These are phyloP conservation scores for Gasterosteus nipponicus DNA, from an alignment of 2,113 vertebrate genomes.

Conservation along the genomic window DNA sequence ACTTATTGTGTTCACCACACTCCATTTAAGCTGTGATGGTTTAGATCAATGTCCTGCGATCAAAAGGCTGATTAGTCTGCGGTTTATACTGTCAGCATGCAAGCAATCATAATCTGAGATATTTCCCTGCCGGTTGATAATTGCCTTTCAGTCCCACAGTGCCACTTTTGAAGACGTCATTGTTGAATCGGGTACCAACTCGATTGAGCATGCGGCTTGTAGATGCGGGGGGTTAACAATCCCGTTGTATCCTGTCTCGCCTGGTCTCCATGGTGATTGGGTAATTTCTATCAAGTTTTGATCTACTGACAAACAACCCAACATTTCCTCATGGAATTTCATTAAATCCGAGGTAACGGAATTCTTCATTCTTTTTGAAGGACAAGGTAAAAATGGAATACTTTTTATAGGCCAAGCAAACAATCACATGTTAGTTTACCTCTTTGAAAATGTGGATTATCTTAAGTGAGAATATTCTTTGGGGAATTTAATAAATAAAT, in stretches of 20 bases:
- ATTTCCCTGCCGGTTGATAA: slow-evolving; percentile 21
- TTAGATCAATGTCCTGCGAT: neutral
- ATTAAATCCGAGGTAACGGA: neutral
- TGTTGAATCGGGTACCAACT: neutral
- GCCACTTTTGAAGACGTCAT: neutral
- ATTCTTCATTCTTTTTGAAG: slow-evolving; percentile 10
- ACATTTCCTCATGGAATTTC: slow-evolving; percentile 3
- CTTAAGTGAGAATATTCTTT: neutral
- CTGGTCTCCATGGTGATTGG: neutral
- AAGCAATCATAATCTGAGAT: slow-evolving; percentile 33
- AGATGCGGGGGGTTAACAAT: slow-evolving; percentile 1
- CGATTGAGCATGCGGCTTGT: neutral
- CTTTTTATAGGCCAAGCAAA: neutral
- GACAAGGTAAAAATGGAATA: neutral
- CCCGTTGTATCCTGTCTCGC: slow-evolving; percentile 11
- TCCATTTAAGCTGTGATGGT: slow-evolving; percentile 10
- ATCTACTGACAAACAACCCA: slow-evolving; percentile 7
- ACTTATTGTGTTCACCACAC: neutral
- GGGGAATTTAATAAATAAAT: neutral
- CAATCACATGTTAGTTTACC: neutral
- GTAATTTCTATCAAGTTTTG: slow-evolving; percentile 17
- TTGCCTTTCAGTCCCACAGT: slow-evolving; percentile 23
- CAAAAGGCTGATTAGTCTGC: slow-evolving; percentile 27
- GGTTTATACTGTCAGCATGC: slow-evolving; percentile 8
- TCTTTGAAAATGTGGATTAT: neutral